phyloP scores from a whole-genome alignment of 2,888 invertebrate genomes.

The Dusona sp. region DNA sequence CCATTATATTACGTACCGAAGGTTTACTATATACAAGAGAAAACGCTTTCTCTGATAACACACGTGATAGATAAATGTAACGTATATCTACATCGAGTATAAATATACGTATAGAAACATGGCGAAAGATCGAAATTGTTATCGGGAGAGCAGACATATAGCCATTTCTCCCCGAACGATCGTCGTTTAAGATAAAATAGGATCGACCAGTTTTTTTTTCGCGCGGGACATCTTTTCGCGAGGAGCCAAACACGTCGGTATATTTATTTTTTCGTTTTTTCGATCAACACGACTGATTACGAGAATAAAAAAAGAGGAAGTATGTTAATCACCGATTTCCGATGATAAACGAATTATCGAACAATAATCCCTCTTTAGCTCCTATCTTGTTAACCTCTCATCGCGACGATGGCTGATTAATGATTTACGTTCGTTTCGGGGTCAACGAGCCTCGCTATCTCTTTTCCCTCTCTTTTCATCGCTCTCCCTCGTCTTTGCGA shows the following conservation, averaged over 20 bases:
- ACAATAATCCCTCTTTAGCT: conserved; percentile 11
- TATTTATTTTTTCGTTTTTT: neutral
- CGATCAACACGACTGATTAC: neutral
- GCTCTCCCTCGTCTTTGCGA: conserved; percentile 6
- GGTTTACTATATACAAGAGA: conserved; percentile 12
- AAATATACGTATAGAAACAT: neutral
- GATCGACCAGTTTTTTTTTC: conserved; percentile 22
- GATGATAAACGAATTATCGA: conserved; percentile 27
- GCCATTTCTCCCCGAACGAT: conserved; percentile 23
- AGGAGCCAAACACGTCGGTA: conserved; percentile 2
- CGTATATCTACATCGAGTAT: neutral
- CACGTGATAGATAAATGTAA: neutral
- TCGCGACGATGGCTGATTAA: conserved; percentile 35
- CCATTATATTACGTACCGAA: conserved; percentile 40
- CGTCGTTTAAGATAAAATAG: conserved; percentile 39
- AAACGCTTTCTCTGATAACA: conserved; percentile 52
- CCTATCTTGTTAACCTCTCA: conserved; percentile 19
- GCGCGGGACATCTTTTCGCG: conserved; percentile 8
- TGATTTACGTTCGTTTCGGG: conserved; percentile 45
- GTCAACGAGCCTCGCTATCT: conserved; percentile 37
- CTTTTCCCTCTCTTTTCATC: conserved; percentile 2
- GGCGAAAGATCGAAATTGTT: conserved; percentile 56
- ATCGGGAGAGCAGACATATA: conserved; percentile 23
- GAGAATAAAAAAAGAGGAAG: neutral
- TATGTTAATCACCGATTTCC: conserved; percentile 16